phyloP scores from a whole-genome alignment of 2,113 vertebrate genomes.

The Scolopax mira region DNA sequence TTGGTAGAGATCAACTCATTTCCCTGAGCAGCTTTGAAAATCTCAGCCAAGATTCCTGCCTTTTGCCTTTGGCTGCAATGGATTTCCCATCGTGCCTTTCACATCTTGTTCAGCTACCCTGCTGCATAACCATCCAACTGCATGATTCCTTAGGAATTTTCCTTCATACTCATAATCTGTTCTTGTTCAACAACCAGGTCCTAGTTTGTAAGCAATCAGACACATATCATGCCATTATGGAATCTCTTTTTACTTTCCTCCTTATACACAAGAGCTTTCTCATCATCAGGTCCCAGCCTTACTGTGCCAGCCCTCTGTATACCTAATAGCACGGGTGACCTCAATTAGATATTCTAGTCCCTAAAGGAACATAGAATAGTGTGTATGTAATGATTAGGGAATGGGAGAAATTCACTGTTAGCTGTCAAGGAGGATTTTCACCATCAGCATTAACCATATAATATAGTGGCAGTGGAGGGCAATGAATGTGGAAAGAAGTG shows the following conservation, averaged over 20 bases:
- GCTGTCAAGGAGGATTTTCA: slow-evolving; percentile 79
- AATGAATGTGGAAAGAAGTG: slow-evolving; percentile 80
- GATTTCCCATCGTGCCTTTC: not conserved
- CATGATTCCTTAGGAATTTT: not conserved
- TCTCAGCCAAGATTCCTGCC: not conserved
- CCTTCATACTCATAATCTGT: not conserved
- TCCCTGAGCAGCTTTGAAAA: not conserved
- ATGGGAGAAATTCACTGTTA: slow-evolving; percentile 66
- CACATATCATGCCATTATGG: not conserved
- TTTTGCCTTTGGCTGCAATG: not conserved
- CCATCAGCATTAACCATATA: slow-evolving; percentile 76
- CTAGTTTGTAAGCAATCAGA: not conserved
- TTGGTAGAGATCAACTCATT: not conserved
- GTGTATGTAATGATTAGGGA: slow-evolving; percentile 67
- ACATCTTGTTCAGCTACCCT: not conserved
- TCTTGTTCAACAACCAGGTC: not conserved
- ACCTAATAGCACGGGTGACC: not conserved
- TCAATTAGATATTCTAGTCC: slow-evolving; percentile 35
- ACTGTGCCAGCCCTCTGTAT: not conserved
- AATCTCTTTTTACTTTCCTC: not conserved
- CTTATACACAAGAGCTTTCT: not conserved
- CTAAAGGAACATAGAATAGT: slow-evolving; percentile 4
- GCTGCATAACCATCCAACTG: not conserved
- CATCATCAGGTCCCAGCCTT: not conserved
- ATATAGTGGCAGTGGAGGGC: slow-evolving; percentile 79